Evolutionary conservation across 2,797 vertebrate genomes (phyloP).

Genomic region (Fistularia commersonii): DNA sequence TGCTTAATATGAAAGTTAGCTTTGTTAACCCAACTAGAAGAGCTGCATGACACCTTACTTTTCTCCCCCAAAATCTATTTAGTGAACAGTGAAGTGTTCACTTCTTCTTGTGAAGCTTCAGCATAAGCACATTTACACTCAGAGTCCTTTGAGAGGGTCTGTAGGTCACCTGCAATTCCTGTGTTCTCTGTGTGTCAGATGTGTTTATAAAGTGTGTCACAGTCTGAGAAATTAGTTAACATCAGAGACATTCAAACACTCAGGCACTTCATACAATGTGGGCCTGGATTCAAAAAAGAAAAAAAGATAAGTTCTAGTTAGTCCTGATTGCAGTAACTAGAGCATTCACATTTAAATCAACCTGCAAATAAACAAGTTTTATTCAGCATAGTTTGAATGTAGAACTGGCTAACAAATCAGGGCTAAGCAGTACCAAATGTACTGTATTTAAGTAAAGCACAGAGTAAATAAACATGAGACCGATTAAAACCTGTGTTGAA

Average conservation of each 20-base stretch:
- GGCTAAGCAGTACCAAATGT: neutral
- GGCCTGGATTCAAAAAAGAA: slow-evolving; percentile 6
- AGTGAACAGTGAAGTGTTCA: no score
- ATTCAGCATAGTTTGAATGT: slow-evolving; percentile 5
- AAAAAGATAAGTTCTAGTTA: slow-evolving; percentile 1
- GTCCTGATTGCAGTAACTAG: slow-evolving; percentile 6
- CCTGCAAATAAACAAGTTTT: slow-evolving; percentile 28
- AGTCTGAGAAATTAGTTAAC: slow-evolving; percentile 36
- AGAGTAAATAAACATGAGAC: slow-evolving; percentile 1
- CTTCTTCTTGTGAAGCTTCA: slow-evolving; percentile 17
- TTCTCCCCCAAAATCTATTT: slow-evolving; percentile 18
- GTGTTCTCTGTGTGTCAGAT: slow-evolving; percentile 22
- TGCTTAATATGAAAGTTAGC: no score
- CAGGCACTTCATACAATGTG: slow-evolving; percentile 1
- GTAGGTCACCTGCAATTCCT: slow-evolving; percentile 18
- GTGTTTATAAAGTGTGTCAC: slow-evolving; percentile 48
- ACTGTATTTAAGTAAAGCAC: slow-evolving; percentile 10
- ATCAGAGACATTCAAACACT: slow-evolving; percentile 42
- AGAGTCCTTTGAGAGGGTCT: slow-evolving; percentile 19
- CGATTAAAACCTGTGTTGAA: neutral
- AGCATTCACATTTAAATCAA: neutral
- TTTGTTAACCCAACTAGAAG: no score
- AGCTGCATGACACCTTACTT: slow-evolving; percentile 24
- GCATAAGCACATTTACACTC: slow-evolving; percentile 48
- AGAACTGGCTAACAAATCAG: neutral